These are phyloP conservation scores for Artibeus lituratus DNA, from an alignment of 2,797 vertebrate genomes.

Conservation along the genomic window DNA sequence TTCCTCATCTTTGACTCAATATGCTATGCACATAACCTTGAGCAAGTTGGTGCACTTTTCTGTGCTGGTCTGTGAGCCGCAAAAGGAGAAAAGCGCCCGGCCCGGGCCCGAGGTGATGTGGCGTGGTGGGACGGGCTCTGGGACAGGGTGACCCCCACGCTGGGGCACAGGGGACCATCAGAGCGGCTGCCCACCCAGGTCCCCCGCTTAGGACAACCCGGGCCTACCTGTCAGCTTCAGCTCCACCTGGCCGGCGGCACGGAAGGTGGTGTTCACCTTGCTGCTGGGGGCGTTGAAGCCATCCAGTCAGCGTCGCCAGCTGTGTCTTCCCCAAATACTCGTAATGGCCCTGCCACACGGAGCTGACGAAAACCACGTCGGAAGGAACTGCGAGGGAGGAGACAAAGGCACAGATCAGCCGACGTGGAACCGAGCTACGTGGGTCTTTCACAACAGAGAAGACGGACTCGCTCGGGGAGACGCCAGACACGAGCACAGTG, in stretches of 20 bases:
- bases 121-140: background rate
- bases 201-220: fast-evolving
- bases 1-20: no score
- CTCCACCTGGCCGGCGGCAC: conserved; percentile 88
- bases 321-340: conserved; percentile 95
- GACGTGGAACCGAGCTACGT: fast-evolving
- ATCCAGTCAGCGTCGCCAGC: conserved; percentile 93
- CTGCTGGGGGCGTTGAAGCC: conserved; percentile 92
- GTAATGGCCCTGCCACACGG: conserved; percentile 96
- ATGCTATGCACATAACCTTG: fast-evolving
- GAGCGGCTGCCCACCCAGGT: no score
- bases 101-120: fast-evolving
- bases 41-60: background rate
- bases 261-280: conserved; percentile 93
- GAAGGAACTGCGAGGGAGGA: conserved; percentile 89
- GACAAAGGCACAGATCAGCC: background rate
- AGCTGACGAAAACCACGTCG: conserved; percentile 94
- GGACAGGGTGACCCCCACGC: no score
- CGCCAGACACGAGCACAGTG: background rate
- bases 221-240: conserved; percentile 93
- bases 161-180: no score
- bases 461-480: background rate
- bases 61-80: background rate
- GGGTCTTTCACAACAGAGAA: background rate
- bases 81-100: background rate